Evolutionary conservation across 1,140 invertebrate genomes (phyloP).

Genomic region (Leucophenga varia): DNA sequence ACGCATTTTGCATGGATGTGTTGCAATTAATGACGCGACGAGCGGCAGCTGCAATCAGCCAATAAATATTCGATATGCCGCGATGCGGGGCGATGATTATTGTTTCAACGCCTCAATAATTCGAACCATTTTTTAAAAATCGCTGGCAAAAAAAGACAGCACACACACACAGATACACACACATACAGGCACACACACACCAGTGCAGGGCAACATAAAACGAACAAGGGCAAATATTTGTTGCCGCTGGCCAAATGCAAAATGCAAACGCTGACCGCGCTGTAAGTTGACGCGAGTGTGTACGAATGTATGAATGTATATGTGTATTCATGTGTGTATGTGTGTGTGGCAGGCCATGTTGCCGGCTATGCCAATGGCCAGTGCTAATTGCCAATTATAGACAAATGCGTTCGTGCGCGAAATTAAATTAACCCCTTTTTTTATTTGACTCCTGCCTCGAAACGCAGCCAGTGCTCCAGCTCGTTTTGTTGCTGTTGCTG

Average conservation of each 20-base stretch:
- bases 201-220: conserved; percentile 3
- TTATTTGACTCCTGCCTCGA: conserved; percentile 18
- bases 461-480: no score
- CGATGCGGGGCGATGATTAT: conserved; percentile 36
- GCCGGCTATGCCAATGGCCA: conserved; percentile 34
- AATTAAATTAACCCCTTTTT: conserved; percentile 53
- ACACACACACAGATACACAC: conserved; percentile 5
- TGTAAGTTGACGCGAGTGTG: conserved; percentile 28
- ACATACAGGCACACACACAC: conserved; percentile 11
- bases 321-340: conserved; percentile 5
- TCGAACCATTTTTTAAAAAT: conserved; percentile 34
- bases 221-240: conserved; percentile 37
- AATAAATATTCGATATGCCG: conserved; percentile 21
- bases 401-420: conserved; percentile 46
- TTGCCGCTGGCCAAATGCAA: conserved; percentile 41
- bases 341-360: conserved; percentile 16
- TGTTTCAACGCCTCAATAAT: conserved; percentile 51
- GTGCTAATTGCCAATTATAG: conserved; percentile 52
- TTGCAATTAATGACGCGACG: conserved; percentile 33
- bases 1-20: conserved; percentile 36
- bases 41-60: conserved; percentile 37
- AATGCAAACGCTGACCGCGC: conserved; percentile 33
- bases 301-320: neutral
- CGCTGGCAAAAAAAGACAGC: conserved; percentile 25
- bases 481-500: neutral